Base-by-base conservation (phyloP, 92 coral and sea anemone genomes). In the Heteractis magnifica region DNA sequence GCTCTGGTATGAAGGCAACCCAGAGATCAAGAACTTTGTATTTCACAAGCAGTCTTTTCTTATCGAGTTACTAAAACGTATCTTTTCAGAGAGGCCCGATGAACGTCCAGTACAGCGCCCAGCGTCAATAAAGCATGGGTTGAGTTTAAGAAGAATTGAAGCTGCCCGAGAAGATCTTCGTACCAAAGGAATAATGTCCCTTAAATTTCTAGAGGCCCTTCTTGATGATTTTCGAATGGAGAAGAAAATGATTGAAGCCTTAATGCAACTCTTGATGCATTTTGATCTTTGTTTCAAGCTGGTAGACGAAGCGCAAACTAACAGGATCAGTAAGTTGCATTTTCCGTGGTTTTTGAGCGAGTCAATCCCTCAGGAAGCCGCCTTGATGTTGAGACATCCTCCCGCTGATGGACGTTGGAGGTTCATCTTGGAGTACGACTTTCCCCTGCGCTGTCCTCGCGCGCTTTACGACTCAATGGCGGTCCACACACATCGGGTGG, bases 291-390 rank as follows among this genome's bases (percentile, higher is more conserved):
- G 92, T 60, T 91, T 85, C 34, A 86, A 89, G 14, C 44, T 78
- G 44, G 21, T 8, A 51, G 73, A 58, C 9, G 83, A 58, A 3
- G 11, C 8, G 10, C 34, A 64, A 75, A 83, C 71, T n/a, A 74
- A 51, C 70, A 80, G 76, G 20, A 72, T 78, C 34, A 72, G 76
- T 4, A 80, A 84, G 48, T 87, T 87, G 80, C 82, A 91, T 59
- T 91, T 91, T 80, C 94, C 94, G 19, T 91, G 92, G 90, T 91
- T 91, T 49, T 81, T 91, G 80, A 80, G 77, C 19, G 92, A 83
- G 20, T 51, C 44, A 4, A 82, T 34, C 2, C 88, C 91, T 26
- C 52, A 58, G 5, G 91, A 60, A 49, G 82, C 81, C 53, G 15
- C 50, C 18, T 6, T 15, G 49, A 68, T 88, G 78, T 62, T 84